phyloP scores from a whole-genome alignment of 2,797 vertebrate genomes.

The Cynopterus sphinx region DNA sequence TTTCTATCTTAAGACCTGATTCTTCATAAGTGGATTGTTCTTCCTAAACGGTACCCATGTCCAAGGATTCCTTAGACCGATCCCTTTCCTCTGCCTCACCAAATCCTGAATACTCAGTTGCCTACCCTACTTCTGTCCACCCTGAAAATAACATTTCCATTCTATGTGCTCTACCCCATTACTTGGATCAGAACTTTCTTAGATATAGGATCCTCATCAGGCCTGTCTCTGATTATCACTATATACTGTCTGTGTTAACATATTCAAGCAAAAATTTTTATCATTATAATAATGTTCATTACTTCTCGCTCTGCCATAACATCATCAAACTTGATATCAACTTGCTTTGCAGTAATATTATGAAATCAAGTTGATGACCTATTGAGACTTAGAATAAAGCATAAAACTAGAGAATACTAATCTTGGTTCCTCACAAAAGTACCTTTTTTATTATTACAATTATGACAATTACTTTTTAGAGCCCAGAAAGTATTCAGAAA shows the following conservation, averaged over 20 bases:
- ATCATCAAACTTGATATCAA: not conserved
- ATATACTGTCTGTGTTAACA: not conserved
- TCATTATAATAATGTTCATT: not conserved
- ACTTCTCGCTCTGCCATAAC: not conserved
- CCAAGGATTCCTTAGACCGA: not conserved
- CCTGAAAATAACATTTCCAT: not conserved
- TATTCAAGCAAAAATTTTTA: not conserved
- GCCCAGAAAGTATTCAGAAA: not conserved
- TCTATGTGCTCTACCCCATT: not conserved
- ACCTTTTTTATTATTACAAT: not conserved
- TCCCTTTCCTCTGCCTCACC: accelerated
- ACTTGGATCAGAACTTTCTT: not conserved
- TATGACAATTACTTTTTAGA: not conserved
- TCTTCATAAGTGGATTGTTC: not conserved
- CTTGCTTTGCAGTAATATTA: not conserved
- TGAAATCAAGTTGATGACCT: not conserved
- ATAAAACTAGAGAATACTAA: not conserved
- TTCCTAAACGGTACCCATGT: not conserved
- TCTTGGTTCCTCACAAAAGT: not conserved
- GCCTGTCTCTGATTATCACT: not conserved
- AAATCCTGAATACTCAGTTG: not conserved
- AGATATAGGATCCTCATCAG: accelerated
- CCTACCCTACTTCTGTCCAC: not conserved
- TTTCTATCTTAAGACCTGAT: not conserved
- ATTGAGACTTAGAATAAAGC: not conserved